Percentiles rank a stretch among this genome's conserved stretches.
These are phyloP conservation scores for Drosophila leontia DNA, from an alignment of 1,140 invertebrate species.

Conservation along the genomic window DNA sequence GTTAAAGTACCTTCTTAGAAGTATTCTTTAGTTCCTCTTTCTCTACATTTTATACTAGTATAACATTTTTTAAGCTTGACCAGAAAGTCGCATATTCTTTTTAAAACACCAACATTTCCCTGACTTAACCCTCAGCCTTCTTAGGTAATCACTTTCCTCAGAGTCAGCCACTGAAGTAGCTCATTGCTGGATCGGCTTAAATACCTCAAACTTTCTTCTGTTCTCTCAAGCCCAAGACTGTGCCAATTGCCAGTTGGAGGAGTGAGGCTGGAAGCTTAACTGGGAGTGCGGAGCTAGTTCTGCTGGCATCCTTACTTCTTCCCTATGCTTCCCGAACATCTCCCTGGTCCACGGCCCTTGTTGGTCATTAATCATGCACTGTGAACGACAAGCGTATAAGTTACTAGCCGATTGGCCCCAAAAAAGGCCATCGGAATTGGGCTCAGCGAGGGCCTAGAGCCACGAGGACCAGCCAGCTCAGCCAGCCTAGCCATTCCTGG, in stretches of 20 bases:
- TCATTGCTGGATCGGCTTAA: constrained; percentile 66
- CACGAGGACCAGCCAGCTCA: constrained; percentile 1
- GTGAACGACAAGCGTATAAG: constrained; percentile 82
- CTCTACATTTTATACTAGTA: neutral
- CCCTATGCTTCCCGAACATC: constrained; percentile 2
- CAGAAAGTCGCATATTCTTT: neutral
- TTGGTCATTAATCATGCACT: constrained; percentile 82
- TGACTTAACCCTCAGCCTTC: neutral
- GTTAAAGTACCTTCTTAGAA: neutral
- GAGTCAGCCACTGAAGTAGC: constrained; percentile 62
- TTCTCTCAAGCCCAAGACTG: constrained; percentile 29
- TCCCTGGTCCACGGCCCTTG: constrained; percentile 71
- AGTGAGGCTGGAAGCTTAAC: constrained; percentile 5
- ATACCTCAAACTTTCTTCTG: constrained; percentile 51
- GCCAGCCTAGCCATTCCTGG: constrained; percentile 13
- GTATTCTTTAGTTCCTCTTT: neutral
- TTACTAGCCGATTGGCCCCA: constrained; percentile 77
- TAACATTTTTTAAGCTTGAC: neutral
- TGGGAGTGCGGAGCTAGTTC: constrained; percentile 14
- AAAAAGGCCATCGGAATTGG: constrained; percentile 76
- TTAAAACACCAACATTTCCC: neutral
- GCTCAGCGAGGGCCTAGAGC: constrained; percentile 55
- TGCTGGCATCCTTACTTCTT: constrained; percentile 52
- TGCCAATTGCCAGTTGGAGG: constrained; percentile 47
- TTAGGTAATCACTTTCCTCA: constrained; percentile 2